Percentiles rank a stretch among this genome's conserved stretches.
phyloP scores from a whole-genome alignment of 2,113 vertebrate genomes.

The Brienomyrus brachyistius region DNA sequence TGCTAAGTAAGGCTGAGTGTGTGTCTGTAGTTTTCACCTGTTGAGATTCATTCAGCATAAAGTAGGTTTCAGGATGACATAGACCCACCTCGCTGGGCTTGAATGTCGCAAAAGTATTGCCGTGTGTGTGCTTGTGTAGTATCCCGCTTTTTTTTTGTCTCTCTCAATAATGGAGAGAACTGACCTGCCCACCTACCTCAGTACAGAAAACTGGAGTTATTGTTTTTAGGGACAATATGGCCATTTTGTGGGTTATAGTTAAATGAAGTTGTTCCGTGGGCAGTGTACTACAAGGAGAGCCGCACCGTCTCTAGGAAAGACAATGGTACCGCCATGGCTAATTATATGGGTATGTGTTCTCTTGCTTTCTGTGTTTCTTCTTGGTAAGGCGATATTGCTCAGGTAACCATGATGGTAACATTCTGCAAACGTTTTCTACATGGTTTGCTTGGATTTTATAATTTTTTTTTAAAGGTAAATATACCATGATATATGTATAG shows the following conservation, averaged over 20 bases:
- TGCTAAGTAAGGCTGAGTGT: background rate
- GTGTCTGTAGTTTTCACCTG: background rate
- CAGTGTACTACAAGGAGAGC: background rate
- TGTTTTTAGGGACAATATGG: background rate
- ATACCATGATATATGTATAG: slow-evolving; percentile 59
- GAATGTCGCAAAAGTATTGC: background rate
- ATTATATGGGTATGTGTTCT: background rate
- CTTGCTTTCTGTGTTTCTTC: background rate
- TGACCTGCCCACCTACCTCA: background rate
- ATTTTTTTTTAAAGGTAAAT: slow-evolving; percentile 48
- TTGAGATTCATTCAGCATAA: background rate
- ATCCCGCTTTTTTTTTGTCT: background rate
- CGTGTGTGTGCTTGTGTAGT: background rate
- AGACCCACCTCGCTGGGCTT: background rate
- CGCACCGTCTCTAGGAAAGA: background rate
- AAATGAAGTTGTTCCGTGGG: background rate
- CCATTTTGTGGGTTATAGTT: background rate
- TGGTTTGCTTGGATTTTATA: slow-evolving; percentile 53
- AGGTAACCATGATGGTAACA: slow-evolving; percentile 46
- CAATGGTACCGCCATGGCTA: slow-evolving; percentile 2
- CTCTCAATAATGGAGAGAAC: background rate
- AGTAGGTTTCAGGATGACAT: background rate
- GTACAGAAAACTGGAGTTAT: background rate
- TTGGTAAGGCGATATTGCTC: slow-evolving; percentile 50
- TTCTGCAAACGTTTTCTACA: slow-evolving; percentile 49